Evolutionary conservation across 2,113 vertebrate genomes (phyloP).

Genomic region (Gasterosteus aculeatus): DNA sequence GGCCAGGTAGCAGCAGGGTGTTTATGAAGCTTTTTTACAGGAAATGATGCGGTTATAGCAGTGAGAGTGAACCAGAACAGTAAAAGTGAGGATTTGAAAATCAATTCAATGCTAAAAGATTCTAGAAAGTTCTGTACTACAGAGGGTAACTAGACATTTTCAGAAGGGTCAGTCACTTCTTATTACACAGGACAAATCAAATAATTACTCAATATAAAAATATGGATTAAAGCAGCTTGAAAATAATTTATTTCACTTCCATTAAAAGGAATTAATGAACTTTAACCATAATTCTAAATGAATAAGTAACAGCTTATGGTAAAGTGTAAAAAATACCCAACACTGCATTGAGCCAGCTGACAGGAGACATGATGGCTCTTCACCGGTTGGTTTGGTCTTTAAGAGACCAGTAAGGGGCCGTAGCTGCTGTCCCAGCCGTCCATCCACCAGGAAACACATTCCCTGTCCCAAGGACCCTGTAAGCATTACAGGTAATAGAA

Average conservation of each 20-base stretch:
- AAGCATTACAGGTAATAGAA: too few relatives aligned
- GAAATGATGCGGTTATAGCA: not conserved
- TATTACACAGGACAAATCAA: not conserved
- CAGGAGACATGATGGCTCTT: slow-evolving; percentile 51
- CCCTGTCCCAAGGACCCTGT: too few relatives aligned
- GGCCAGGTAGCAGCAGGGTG: not conserved
- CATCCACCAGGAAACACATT: slow-evolving; percentile 30
- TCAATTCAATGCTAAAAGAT: not conserved
- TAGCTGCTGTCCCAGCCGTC: slow-evolving; percentile 25
- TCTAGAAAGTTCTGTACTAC: not conserved
- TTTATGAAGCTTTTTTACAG: not conserved
- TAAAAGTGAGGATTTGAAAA: not conserved
- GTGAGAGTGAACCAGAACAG: not conserved
- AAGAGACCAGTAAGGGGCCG: slow-evolving; percentile 35
- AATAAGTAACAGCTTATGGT: slow-evolving; percentile 3
- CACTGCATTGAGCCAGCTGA: slow-evolving; percentile 33
- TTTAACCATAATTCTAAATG: not conserved
- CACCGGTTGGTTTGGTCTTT: slow-evolving; percentile 41
- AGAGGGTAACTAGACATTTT: not conserved
- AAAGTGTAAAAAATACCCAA: slow-evolving; percentile 13
- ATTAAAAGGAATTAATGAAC: not conserved
- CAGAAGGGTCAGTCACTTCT: not conserved
- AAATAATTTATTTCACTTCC: not conserved
- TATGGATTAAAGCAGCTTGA: not conserved
- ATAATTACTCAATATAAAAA: not conserved